phyloP scores from a whole-genome alignment of 2,888 invertebrate species.

The Galerucella calmariensis region DNA sequence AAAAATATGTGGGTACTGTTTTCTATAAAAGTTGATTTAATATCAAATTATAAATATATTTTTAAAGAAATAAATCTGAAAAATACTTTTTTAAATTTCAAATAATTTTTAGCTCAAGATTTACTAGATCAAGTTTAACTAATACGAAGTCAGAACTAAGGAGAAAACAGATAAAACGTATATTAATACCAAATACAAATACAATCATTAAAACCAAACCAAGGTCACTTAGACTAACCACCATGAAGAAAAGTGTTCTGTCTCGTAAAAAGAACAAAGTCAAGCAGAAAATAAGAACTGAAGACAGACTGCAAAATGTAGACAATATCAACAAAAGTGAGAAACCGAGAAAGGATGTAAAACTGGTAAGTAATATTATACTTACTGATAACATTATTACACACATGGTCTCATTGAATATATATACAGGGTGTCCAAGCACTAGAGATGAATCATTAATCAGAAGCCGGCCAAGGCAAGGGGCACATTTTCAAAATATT shows the following conservation, averaged over 20 bases:
- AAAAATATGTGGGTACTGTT: too few relatives aligned
- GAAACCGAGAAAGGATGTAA: conserved; percentile 38
- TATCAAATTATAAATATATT: too few relatives aligned
- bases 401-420: too few relatives aligned
- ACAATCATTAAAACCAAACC: conserved; percentile 50
- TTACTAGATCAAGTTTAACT: conserved; percentile 54
- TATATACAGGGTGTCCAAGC: too few relatives aligned
- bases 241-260: conserved; percentile 52
- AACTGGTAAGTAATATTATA: conserved; percentile 18
- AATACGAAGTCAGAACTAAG: conserved; percentile 44
- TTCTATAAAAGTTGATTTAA: too few relatives aligned
- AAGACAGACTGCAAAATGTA: conserved; percentile 22
- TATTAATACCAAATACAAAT: conserved; percentile 49
- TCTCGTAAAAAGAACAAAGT: conserved; percentile 47
- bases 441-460: too few relatives aligned
- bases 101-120: conserved; percentile 46
- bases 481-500: too few relatives aligned
- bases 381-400: too few relatives aligned
- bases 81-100: neutral
- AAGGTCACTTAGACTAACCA: conserved; percentile 52
- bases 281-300: conserved; percentile 44
- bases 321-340: conserved; percentile 42
- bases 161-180: conserved; percentile 54
- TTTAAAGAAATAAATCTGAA: too few relatives aligned
- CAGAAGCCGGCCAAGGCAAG: too few relatives aligned